Conservation (phyloP, 1,140 invertebrate species). For the Neocloeon triangulifer region DNA sequence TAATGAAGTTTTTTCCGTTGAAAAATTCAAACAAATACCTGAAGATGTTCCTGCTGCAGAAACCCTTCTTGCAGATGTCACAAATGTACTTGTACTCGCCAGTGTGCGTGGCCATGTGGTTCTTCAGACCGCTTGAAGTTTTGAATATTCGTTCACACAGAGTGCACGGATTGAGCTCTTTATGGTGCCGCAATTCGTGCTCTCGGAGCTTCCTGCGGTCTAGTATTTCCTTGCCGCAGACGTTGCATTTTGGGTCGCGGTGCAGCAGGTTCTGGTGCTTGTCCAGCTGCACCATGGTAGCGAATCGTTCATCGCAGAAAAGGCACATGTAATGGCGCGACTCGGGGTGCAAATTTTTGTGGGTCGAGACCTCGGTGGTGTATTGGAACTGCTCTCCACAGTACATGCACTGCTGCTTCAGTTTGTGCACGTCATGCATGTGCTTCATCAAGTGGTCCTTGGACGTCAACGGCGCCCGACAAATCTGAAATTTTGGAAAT, state of each 20-base stretch:
- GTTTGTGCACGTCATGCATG: no score
- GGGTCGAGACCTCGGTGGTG: no score
- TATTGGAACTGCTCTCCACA: no score
- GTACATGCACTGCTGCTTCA: no score
- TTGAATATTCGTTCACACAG: slow-evolving; percentile 10
- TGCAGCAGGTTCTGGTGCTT: slow-evolving; percentile 6
- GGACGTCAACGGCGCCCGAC: no score
- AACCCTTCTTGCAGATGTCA: slow-evolving; percentile 10
- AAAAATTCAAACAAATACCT: no score
- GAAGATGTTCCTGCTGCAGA: slow-evolving; percentile 9
- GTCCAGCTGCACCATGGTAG: slow-evolving; percentile 5
- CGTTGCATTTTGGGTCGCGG: slow-evolving; percentile 6
- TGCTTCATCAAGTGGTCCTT: no score
- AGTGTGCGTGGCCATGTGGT: slow-evolving; percentile 9
- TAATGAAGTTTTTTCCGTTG: slow-evolving; percentile 9
- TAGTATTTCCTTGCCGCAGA: slow-evolving; percentile 9
- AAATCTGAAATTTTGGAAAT: no score
- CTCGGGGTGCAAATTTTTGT: no score
- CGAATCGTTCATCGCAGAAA: slow-evolving; percentile 6
- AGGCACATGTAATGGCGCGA: no score
- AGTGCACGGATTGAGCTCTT: slow-evolving; percentile 7
- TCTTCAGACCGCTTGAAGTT: slow-evolving; percentile 8
- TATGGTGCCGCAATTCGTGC: slow-evolving; percentile 7
- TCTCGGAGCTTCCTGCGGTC: slow-evolving; percentile 6
- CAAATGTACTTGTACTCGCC: slow-evolving; percentile 11